phyloP scores from a whole-genome alignment of 2,888 invertebrate species.

The Drosophila helvetica region DNA sequence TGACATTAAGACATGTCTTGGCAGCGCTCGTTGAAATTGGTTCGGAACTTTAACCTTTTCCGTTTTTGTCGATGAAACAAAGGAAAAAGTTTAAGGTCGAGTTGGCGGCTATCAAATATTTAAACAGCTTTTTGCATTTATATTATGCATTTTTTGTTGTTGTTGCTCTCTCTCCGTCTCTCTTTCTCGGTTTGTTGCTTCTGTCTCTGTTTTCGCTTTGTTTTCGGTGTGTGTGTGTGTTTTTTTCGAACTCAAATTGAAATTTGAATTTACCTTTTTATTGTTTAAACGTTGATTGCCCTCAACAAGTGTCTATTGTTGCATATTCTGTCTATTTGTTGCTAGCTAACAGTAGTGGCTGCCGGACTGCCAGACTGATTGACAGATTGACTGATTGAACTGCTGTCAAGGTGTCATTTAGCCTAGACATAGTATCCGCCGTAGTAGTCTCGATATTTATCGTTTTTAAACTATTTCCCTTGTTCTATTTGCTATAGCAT shows the following conservation, averaged over 20 bases:
- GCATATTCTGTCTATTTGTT: not conserved
- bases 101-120: slow-evolving; percentile 61
- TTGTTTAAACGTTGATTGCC: slow-evolving; percentile 47
- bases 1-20: slow-evolving; percentile 32
- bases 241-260: slow-evolving; percentile 26
- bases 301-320: slow-evolving; percentile 53
- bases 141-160: slow-evolving; percentile 30
- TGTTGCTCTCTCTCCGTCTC: slow-evolving; percentile 2
- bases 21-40: slow-evolving; percentile 25
- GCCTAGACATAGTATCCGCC: not conserved
- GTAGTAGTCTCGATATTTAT: not conserved
- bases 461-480: not conserved
- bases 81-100: slow-evolving; percentile 64
- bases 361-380: slow-evolving; percentile 18
- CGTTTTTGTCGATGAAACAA: slow-evolving; percentile 27
- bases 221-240: slow-evolving; percentile 13
- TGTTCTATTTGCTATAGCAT: not conserved
- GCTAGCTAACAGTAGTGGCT: slow-evolving; percentile 14
- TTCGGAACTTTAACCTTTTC: slow-evolving; percentile 49
- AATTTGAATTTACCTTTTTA: slow-evolving; percentile 63
- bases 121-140: slow-evolving; percentile 63
- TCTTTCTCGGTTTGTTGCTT: slow-evolving; percentile 20
- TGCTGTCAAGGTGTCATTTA: slow-evolving; percentile 62
- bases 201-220: slow-evolving; percentile 16
- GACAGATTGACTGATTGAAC: slow-evolving; percentile 34